Percentiles rank a stretch among this genome's conserved stretches.
Conservation (phyloP, 2,797 vertebrate species). For the Okamejei kenojei region DNA sequence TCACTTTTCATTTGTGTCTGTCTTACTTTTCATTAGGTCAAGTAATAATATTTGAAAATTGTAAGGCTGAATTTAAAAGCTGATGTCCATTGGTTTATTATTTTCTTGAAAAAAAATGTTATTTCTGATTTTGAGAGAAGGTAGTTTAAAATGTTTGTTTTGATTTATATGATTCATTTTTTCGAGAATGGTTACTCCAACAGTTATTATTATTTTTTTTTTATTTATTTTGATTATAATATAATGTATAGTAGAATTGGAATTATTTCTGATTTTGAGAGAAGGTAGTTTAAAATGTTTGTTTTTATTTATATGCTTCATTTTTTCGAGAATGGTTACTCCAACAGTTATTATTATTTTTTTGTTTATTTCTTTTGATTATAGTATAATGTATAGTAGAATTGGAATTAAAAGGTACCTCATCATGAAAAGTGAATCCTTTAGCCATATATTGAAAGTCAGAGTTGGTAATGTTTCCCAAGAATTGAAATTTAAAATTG, state of each 20-base stretch:
- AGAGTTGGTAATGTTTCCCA: neutral
- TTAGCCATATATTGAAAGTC: slow-evolving; percentile 4
- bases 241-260: neutral
- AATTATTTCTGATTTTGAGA: neutral
- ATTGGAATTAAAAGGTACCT: neutral
- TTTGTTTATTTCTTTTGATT: neutral
- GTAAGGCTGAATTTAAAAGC: neutral
- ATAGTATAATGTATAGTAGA: neutral
- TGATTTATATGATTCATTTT: neutral
- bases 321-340: neutral
- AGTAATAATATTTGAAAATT: neutral
- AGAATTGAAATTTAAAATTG: neutral
- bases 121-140: neutral
- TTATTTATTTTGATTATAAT: neutral
- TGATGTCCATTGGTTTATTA: neutral
- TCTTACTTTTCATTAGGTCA: neutral
- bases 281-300: neutral
- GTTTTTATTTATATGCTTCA: neutral
- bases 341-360: neutral
- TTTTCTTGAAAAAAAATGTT: neutral
- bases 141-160: neutral
- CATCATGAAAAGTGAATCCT: neutral
- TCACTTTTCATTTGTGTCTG: neutral
- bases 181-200: neutral
- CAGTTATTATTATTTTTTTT: neutral